phyloP scores from a whole-genome alignment of 1,140 invertebrate genomes.

The Meloidogyne exigua region DNA sequence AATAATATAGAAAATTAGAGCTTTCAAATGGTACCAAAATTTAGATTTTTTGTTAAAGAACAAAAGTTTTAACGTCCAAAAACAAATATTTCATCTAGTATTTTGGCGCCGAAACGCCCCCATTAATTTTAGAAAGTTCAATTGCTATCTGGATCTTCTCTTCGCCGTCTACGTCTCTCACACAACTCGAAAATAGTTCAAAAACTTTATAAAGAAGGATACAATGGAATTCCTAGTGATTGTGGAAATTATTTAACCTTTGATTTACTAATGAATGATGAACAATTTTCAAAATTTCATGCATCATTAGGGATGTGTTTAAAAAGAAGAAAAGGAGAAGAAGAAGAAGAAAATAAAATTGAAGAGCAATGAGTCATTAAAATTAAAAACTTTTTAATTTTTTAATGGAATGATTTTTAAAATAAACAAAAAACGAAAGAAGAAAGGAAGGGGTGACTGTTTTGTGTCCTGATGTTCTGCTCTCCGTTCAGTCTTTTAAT shows the following conservation, averaged over 20 bases:
- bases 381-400: neutral
- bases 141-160: constrained; percentile 24
- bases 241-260: constrained; percentile 45
- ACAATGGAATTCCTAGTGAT: constrained; percentile 29
- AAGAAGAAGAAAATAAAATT: constrained; percentile 9
- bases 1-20: no score
- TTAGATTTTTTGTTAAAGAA: no score
- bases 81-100: no score
- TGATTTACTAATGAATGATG: constrained; percentile 47
- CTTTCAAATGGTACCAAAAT: no score
- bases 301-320: neutral
- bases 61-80: no score
- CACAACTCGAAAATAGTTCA: constrained; percentile 32
- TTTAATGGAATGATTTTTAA: neutral
- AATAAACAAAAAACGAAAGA: neutral
- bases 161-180: constrained; percentile 34
- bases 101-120: neutral
- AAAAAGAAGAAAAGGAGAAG: neutral
- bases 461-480: neutral
- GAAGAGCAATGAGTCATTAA: no score
- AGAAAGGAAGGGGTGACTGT: neutral
- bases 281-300: constrained; percentile 39
- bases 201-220: constrained; percentile 44
- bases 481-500: no score
- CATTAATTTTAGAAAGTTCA: constrained; percentile 34